Base-by-base conservation (phyloP, 2,113 vertebrate genomes). In the Tretioscincus oriximinensis region DNA sequence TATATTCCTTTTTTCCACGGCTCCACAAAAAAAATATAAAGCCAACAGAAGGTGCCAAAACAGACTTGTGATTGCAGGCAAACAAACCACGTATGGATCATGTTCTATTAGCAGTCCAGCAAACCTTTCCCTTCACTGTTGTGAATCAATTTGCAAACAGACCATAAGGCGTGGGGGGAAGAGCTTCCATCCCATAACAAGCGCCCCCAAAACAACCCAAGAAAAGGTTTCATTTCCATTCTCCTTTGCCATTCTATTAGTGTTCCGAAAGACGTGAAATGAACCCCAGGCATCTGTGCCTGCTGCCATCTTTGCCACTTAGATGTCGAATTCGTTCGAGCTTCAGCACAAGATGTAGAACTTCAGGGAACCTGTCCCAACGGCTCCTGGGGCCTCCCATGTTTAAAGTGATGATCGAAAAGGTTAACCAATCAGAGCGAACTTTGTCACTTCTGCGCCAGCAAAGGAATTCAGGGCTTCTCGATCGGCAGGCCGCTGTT, bases 401-500 rank as follows among this genome's bases (percentile, higher is more conserved):
- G 29, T 29, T 85, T 82, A 65, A 83, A 28, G 76, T 77, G 76
- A 82, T 77, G 76, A 16, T 51, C 78, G 45, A 70, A 83, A 61
- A 71, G 20, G 67, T 81, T 73, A 79, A 73, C 65, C 16, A 74
- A 71, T 73, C 47, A 61, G 6, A 9, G 0, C 0, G 74, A 54
- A 80, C 65, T 29, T 29, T 81, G 73, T 89, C 87, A 86, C 5
- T 92, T 85, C 0, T 88, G 86, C 49, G 86, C 84, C 7, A 29
- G 72, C 21, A 84, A 45, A 5, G 77, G 87, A 4, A 20, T 2
- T 95, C 95, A 98, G 1, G 97, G 96, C 87, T 99, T 99, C 1
- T 95, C 90, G 88, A 99, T 98, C 79, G 98, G 98, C 75, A 98
- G 96, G 77, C 98, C 97, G 0, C 95, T 96, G 18, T 92, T 82